These are phyloP conservation scores for Tangara arthus DNA, from an alignment of 2,797 vertebrate genomes.

Conservation along the genomic window DNA sequence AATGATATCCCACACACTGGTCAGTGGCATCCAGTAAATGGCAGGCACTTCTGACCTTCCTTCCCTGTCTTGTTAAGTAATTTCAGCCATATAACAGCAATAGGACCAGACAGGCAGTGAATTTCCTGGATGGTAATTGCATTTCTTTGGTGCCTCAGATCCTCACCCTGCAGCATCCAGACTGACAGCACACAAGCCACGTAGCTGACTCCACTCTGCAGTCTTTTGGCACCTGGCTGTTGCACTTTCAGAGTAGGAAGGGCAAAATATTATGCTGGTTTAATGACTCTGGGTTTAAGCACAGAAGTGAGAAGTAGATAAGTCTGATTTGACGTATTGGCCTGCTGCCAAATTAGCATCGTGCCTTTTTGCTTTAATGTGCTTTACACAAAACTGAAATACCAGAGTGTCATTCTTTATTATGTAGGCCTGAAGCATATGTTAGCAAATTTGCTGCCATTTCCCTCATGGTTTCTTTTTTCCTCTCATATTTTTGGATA, in stretches of 20 bases:
- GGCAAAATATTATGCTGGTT: neutral
- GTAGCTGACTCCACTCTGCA: neutral
- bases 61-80: constrained; percentile 20
- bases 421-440: neutral
- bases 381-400: neutral
- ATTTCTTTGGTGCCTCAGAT: neutral
- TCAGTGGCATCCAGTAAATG: constrained; percentile 12
- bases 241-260: neutral
- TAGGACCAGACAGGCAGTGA: constrained; percentile 6
- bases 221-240: neutral
- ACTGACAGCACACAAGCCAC: neutral
- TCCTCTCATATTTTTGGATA: neutral
- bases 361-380: neutral
- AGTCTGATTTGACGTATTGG: neutral
- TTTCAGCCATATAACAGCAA: constrained; percentile 2
- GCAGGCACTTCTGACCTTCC: constrained; percentile 29
- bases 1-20: constrained; percentile 2
- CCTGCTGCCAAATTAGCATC: neutral
- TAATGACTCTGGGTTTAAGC: neutral
- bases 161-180: neutral
- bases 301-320: neutral
- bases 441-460: constrained; percentile 6
- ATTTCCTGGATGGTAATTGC: constrained; percentile 43
- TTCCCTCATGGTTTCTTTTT: neutral
- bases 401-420: neutral